Conservation (phyloP, 2,888 invertebrate species). For the Psylliodes chrysocephalus region DNA sequence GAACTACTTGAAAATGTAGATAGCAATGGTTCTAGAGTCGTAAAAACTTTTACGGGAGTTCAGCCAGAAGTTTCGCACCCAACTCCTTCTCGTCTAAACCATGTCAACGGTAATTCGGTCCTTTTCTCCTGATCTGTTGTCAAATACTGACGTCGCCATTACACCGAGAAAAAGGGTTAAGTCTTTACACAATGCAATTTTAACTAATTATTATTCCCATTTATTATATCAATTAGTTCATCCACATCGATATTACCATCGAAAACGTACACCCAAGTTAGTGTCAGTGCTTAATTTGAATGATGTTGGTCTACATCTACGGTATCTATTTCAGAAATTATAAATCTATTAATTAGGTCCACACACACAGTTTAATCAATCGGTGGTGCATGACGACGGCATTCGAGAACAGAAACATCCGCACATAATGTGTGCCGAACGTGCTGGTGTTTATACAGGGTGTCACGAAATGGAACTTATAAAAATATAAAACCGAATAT, state of each 20-base stretch:
- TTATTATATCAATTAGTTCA: too few species aligned
- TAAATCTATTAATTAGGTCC: constrained; percentile 1
- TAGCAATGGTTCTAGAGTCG: constrained; percentile 18
- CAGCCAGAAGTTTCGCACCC: constrained; percentile 22
- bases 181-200: too few species aligned
- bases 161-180: not conserved
- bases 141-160: constrained; percentile 4
- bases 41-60: constrained; percentile 31
- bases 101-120: constrained; percentile 17
- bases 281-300: not conserved
- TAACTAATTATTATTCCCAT: too few species aligned
- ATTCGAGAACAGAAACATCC: too few species aligned
- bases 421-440: too few species aligned
- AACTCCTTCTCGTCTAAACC: constrained; percentile 12
- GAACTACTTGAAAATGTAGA: not conserved
- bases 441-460: too few species aligned
- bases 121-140: constrained; percentile 15
- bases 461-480: too few species aligned
- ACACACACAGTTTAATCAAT: not conserved
- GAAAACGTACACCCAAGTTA: not conserved
- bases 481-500: too few species aligned
- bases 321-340: not conserved
- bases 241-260: too few species aligned
- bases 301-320: not conserved
- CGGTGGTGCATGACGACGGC: not conserved